A percentile compares a stretch with the other conserved stretches of the same genome.
Evolutionary conservation across 2,888 invertebrate genomes (phyloP).

Genomic region (Abrostola tripartita): DNA sequence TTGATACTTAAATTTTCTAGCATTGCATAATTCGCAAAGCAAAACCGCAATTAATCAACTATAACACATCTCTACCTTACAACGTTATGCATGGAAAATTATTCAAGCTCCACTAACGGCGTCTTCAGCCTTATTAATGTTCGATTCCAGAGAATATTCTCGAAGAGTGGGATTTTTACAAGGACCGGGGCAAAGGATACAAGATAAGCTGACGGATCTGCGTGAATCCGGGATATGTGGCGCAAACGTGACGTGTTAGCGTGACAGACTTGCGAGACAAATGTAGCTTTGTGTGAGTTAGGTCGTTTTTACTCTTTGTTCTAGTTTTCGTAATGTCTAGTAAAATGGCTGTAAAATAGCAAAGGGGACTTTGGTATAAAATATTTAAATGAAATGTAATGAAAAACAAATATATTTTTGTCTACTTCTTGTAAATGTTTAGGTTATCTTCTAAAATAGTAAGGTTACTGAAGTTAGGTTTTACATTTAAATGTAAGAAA

Average conservation of each 20-base stretch:
- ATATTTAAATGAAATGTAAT: no score
- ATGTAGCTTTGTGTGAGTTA: slow-evolving; percentile 3
- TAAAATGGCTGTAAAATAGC: not conserved
- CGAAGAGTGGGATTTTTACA: slow-evolving; percentile 35
- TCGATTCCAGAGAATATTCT: slow-evolving; percentile 53
- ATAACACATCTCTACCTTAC: slow-evolving; percentile 8
- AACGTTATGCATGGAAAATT: slow-evolving; percentile 53
- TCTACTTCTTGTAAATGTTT: no score
- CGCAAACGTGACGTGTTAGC: slow-evolving; percentile 39
- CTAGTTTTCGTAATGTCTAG: not conserved
- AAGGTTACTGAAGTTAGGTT: no score
- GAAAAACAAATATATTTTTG: no score
- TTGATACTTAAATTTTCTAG: not conserved
- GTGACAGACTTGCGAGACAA: slow-evolving; percentile 1
- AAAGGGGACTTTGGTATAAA: no score
- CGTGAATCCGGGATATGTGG: slow-evolving; percentile 42
- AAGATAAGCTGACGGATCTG: slow-evolving; percentile 52
- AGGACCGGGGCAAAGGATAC: slow-evolving; percentile 18
- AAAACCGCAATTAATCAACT: slow-evolving; percentile 21
- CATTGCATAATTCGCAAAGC: not conserved
- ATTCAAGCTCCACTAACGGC: slow-evolving; percentile 51
- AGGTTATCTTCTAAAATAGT: no score
- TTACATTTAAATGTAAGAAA: no score
- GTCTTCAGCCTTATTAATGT: slow-evolving; percentile 56
- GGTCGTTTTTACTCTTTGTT: not conserved